These are phyloP conservation scores for Pterostichus madidus DNA, from an alignment of 2,888 invertebrate species.

Conservation along the genomic window DNA sequence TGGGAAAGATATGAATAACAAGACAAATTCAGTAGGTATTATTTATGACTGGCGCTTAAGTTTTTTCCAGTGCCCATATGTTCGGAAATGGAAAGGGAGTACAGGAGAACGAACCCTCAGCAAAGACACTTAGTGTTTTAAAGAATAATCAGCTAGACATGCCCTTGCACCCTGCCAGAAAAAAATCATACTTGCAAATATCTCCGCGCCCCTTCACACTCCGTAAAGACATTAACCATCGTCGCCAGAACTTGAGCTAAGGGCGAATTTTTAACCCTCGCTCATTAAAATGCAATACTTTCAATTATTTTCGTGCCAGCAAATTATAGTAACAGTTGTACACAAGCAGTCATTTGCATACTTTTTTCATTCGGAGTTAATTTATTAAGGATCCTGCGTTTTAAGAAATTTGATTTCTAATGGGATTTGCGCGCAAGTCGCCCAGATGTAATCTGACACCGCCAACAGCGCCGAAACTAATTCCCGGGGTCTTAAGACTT, in stretches of 20 bases:
- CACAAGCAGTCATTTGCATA: constrained; percentile 75
- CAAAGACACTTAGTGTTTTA: constrained; percentile 76
- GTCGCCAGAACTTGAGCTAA: constrained; percentile 69
- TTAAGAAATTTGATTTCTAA: constrained; percentile 63
- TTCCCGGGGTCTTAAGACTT: constrained; percentile 3
- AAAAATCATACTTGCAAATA: constrained; percentile 78
- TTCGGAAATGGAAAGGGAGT: constrained; percentile 15
- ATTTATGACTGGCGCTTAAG: constrained; percentile 54
- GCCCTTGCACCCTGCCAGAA: constrained; percentile 71
- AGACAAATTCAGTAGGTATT: constrained; percentile 24
- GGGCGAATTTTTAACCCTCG: constrained; percentile 69
- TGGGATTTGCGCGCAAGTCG: constrained; percentile 35
- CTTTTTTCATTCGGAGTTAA: constrained; percentile 65
- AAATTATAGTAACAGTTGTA: constrained; percentile 77
- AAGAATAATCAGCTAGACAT: constrained; percentile 76
- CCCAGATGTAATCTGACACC: constrained; percentile 15
- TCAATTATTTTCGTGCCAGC: constrained; percentile 76
- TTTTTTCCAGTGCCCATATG: constrained; percentile 48
- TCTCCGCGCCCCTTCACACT: constrained; percentile 75
- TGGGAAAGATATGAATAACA: constrained; percentile 30
- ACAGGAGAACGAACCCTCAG: constrained; percentile 54
- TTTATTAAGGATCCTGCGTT: constrained; percentile 58
- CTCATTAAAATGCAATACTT: constrained; percentile 74
- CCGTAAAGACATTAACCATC: constrained; percentile 78
- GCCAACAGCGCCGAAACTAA: constrained; percentile 2